Evolutionary conservation across 2,113 vertebrate species (phyloP).

Genomic region (Willisornis vidua): DNA sequence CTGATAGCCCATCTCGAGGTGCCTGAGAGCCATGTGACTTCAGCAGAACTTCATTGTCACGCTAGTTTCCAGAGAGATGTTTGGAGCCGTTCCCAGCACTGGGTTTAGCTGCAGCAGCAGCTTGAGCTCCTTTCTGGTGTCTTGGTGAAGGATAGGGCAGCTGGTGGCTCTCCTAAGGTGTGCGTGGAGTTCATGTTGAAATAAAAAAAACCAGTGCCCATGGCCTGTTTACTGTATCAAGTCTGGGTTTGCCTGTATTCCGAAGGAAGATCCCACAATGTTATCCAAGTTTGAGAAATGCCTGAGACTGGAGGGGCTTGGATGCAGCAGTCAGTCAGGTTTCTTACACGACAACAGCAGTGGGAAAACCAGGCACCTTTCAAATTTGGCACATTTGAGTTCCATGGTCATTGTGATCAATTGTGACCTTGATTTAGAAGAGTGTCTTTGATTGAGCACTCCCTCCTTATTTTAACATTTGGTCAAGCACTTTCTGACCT

Average conservation of each 20-base stretch:
- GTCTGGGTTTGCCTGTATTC: not conserved
- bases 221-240: not conserved
- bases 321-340: rapidly evolving
- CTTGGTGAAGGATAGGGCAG: not conserved
- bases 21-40: not conserved
- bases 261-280: not conserved
- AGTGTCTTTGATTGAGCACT: not conserved
- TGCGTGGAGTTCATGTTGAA: not conserved
- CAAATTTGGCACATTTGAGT: not conserved
- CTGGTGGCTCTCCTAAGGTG: not conserved
- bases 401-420: not conserved
- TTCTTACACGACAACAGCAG: not conserved
- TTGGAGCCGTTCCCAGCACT: not conserved
- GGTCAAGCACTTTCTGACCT: not conserved
- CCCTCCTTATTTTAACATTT: not conserved
- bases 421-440: not conserved
- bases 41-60: not conserved
- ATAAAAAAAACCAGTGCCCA: not conserved
- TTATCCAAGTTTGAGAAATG: not conserved
- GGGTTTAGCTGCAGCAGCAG: not conserved
- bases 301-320: not conserved
- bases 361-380: not conserved
- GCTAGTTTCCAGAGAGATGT: not conserved
- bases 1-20: not conserved
- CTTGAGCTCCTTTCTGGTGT: not conserved